phyloP scores from a whole-genome alignment of 2,113 vertebrate species.

The Amblyornis subalaris region DNA sequence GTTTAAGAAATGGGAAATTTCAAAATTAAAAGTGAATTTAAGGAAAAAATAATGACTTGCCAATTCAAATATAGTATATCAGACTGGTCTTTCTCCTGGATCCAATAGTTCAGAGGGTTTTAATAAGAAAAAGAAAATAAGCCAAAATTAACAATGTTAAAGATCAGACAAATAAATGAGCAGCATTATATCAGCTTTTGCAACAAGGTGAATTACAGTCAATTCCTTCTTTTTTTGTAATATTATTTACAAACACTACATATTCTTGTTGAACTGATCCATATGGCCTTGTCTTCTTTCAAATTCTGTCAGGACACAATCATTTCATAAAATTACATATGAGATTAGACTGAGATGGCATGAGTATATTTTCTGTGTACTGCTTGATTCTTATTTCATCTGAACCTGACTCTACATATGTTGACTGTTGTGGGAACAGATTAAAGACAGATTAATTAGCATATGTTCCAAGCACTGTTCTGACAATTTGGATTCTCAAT shows the following conservation, averaged over 20 bases:
- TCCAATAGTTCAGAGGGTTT: not conserved
- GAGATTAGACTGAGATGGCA: not conserved
- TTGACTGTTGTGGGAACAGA: not conserved
- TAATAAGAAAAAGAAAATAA: not conserved
- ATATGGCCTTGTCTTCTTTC: not conserved
- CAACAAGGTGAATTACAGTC: not conserved
- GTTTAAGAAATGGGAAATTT: not conserved
- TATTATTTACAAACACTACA: not conserved
- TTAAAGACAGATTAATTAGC: not conserved
- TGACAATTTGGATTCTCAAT: not conserved
- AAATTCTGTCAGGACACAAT: not conserved
- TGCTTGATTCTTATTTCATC: not conserved
- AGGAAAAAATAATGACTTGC: not conserved
- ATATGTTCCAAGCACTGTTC: not conserved
- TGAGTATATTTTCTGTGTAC: not conserved
- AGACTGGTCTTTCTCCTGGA: not conserved
- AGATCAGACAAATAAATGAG: not conserved
- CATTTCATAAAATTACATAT: not conserved
- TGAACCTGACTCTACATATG: not conserved
- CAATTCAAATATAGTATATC: not conserved
- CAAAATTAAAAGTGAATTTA: not conserved
- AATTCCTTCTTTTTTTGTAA: not conserved
- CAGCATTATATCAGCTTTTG: not conserved
- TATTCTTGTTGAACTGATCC: not conserved
- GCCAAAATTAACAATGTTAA: not conserved